A percentile compares a stretch with the other conserved stretches of the same genome.
These are phyloP conservation scores for Apodemus agrarius DNA, from an alignment of 2,797 vertebrate species.

Conservation along the genomic window DNA sequence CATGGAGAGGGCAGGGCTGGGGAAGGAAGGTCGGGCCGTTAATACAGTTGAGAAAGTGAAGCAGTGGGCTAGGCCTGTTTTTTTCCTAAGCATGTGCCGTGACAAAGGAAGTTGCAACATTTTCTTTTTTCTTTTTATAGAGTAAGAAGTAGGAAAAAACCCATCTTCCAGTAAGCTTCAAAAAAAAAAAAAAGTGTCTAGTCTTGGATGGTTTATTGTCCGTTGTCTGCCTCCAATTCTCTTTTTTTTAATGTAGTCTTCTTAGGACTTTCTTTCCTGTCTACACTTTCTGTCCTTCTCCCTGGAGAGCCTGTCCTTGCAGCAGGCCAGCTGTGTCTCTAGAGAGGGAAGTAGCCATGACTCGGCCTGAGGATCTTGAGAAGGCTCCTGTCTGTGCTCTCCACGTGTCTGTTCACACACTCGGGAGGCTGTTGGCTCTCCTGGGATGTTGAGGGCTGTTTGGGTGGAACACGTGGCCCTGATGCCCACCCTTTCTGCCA, in stretches of 20 bases:
- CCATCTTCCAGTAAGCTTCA: constrained; percentile 64
- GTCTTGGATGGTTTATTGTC: not conserved
- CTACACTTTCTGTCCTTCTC: not conserved
- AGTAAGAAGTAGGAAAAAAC: not conserved
- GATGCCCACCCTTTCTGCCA: not conserved
- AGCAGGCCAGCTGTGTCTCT: not conserved
- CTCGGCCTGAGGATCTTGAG: not conserved
- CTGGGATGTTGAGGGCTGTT: not conserved
- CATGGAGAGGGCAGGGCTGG: not conserved
- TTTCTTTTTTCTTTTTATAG: constrained; percentile 62
- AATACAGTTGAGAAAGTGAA: constrained; percentile 68
- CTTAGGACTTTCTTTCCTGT: not conserved
- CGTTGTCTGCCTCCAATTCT: fast-evolving
- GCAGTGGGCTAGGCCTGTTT: constrained; percentile 52
- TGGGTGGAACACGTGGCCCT: not conserved
- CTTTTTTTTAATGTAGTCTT: not conserved
- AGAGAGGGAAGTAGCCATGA: not conserved
- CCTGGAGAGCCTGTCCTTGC: too few relatives aligned
- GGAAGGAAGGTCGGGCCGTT: not conserved
- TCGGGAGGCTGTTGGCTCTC: not conserved
- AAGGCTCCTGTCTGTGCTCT: not conserved
- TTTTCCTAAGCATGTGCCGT: constrained; percentile 39
- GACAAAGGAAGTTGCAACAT: constrained; percentile 80
- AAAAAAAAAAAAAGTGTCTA: not conserved
- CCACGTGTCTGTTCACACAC: not conserved